Evolutionary conservation across 2,888 invertebrate genomes (phyloP).

Genomic region (Teleiodes luculella): DNA sequence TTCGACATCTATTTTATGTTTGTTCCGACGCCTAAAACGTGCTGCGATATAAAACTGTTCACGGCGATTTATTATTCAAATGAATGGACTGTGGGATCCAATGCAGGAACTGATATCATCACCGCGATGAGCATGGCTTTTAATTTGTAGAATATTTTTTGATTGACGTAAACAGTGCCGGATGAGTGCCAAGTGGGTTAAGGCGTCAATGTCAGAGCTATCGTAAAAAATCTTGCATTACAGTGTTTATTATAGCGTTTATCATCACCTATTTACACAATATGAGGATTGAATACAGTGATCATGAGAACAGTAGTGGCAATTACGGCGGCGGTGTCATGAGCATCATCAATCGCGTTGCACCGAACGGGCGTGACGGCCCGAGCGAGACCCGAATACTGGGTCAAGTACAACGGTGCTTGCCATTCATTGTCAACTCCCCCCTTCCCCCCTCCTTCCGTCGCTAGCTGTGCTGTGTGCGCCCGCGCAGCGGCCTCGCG

Average conservation of each 20-base stretch:
- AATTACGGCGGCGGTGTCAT: conserved; percentile 35
- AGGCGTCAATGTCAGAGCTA: conserved; percentile 68
- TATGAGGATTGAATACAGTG: background rate
- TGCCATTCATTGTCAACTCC: conserved; percentile 74
- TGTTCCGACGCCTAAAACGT: conserved; percentile 41
- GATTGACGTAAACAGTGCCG: conserved; percentile 59
- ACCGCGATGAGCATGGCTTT: conserved; percentile 30
- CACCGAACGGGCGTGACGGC: conserved; percentile 53
- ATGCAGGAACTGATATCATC: conserved; percentile 48
- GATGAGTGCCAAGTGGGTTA: conserved; percentile 66
- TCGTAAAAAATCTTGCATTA: conserved; percentile 48
- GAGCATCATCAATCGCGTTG: conserved; percentile 53
- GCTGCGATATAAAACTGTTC: conserved; percentile 39
- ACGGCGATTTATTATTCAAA: conserved; percentile 21
- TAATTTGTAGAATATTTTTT: conserved; percentile 47
- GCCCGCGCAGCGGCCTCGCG: conserved; percentile 60
- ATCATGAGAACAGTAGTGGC: conserved; percentile 8
- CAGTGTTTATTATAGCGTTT: conserved; percentile 33
- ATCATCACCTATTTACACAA: background rate
- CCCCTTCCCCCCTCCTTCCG: conserved; percentile 31
- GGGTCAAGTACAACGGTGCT: conserved; percentile 78
- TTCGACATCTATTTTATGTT: conserved; percentile 51
- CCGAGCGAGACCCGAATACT: conserved; percentile 57
- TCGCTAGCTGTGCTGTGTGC: conserved; percentile 33
- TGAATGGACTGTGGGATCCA: conserved; percentile 36